Evolutionary conservation across 2,113 vertebrate species (phyloP).

Genomic region (Pseudorectes ferrugineus): DNA sequence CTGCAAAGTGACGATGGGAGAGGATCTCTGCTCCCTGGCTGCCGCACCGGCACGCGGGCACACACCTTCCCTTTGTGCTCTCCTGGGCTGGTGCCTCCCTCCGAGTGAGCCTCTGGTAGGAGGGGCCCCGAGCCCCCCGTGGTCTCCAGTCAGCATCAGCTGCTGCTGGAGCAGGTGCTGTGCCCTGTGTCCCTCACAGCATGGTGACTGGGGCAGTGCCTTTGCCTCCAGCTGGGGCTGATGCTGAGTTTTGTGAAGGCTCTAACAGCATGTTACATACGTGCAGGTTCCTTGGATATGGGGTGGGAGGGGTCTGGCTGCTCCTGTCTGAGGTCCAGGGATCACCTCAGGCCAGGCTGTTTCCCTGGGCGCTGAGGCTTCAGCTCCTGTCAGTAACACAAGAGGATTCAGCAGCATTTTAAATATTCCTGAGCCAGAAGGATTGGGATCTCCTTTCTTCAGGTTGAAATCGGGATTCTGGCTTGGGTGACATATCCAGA

Average conservation of each 20-base stretch:
- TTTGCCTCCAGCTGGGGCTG: not conserved
- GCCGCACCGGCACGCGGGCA: rapidly evolving
- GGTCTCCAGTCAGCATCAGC: not conserved
- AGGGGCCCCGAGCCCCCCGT: rapidly evolving
- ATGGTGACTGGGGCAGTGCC: not conserved
- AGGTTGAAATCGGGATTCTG: not conserved
- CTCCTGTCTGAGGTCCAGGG: not conserved
- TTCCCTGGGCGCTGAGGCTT: not conserved
- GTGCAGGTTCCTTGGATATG: no score
- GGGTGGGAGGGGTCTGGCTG: not conserved
- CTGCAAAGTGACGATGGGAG: not conserved
- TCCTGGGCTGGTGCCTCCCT: not conserved
- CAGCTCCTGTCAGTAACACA: not conserved
- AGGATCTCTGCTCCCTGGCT: not conserved
- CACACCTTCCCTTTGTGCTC: not conserved
- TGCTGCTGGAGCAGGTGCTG: not conserved
- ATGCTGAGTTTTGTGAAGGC: not conserved
- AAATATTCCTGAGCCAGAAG: not conserved
- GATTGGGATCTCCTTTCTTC: not conserved
- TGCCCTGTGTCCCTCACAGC: not conserved
- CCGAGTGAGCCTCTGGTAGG: rapidly evolving
- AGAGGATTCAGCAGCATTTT: not conserved
- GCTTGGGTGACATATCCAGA: not conserved
- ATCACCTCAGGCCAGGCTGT: not conserved
- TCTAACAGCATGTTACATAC: not conserved